Evolutionary conservation across 1,140 invertebrate species (phyloP), one percentile per base, ranked within the genome.

Genomic region (Diploscapter pachys): DNA sequence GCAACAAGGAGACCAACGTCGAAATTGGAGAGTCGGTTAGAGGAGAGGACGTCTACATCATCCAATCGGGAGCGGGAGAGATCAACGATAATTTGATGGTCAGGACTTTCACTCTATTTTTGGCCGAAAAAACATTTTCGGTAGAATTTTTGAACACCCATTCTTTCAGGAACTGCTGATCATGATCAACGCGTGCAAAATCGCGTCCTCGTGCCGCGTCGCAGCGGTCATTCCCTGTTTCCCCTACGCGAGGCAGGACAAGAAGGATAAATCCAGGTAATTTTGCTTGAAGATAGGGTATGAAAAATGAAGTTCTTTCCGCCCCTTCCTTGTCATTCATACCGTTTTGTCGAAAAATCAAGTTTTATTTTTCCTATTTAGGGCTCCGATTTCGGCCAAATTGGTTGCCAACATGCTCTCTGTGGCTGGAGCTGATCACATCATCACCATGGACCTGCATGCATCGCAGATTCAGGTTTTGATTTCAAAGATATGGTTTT

Each of bases 111-210:
- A 9, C 2, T 9, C 13, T 50, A 31, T 31, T 65, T 8, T 65
- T 13, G 31, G 63, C 13, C 8, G 31, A 50, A 65, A 31, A 52
- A 6, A n/a, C 8, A 51, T 52, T 68, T 54, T 54, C 51, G 8
- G 11, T 5, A 68, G 31, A 31, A 31, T 31, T 8, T 68, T 68
- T 54, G 63, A 65, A 31, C 63, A 6, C 13, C 31, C 31, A 65
- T 50, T 8, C 13, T 65, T 68, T 53, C 66, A 68, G 95, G 96
- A 99, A 86, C 89, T 99, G 6, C 89, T 99, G 50, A 99, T 99
- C 79, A 99, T 99, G 96, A 98, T 99, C 79, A 98, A 98, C 88
- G 96, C 96, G 2, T 99, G 96, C 86, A 99, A 99, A 89, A 98
- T 97, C 82, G 96, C 96, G 31, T 98, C 96, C 64, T 95, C 96